Percentiles rank a stretch among this genome's conserved stretches.
Conservation (phyloP, 2,113 vertebrate genomes). For the Dipodomys spectabilis region DNA sequence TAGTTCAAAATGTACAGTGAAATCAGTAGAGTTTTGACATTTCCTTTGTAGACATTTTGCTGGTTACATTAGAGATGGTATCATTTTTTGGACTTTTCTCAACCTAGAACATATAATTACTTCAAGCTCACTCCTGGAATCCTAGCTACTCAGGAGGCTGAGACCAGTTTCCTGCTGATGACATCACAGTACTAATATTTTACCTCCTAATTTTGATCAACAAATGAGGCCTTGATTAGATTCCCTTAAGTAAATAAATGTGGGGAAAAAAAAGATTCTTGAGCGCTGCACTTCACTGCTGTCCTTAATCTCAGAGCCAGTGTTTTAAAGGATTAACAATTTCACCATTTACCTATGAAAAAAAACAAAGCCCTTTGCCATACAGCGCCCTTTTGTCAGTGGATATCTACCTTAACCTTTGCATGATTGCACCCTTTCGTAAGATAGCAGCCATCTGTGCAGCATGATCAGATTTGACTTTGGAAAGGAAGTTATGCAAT, state of each 20-base stretch:
- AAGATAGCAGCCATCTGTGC: neutral
- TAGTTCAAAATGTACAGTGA: neutral
- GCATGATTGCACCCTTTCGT: neutral
- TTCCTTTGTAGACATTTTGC: neutral
- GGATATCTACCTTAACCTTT: neutral
- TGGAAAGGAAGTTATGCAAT: slow-evolving; percentile 32
- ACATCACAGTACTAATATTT: slow-evolving; percentile 21
- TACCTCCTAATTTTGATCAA: slow-evolving; percentile 41
- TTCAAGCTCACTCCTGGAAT: too few relatives aligned
- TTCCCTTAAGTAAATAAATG: slow-evolving; percentile 62
- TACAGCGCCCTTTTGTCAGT: neutral
- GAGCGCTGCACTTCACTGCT: slow-evolving; percentile 12
- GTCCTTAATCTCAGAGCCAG: neutral
- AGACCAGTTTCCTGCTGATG: slow-evolving; percentile 28
- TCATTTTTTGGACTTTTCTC: too few relatives aligned
- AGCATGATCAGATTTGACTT: slow-evolving; percentile 5
- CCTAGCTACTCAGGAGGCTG: neutral
- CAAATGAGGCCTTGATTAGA: slow-evolving; percentile 58
- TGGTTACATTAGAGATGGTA: too few relatives aligned
- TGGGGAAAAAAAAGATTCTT: slow-evolving; percentile 8
- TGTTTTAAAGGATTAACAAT: slow-evolving; percentile 49
- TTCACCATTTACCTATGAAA: slow-evolving; percentile 27
- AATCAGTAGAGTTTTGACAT: neutral
- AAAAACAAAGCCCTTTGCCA: slow-evolving; percentile 13
- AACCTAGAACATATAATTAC: too few relatives aligned